Evolutionary conservation across 2,888 invertebrate genomes (phyloP), one percentile per base, ranked within the genome.

Genomic region (Campoplex capitator): DNA sequence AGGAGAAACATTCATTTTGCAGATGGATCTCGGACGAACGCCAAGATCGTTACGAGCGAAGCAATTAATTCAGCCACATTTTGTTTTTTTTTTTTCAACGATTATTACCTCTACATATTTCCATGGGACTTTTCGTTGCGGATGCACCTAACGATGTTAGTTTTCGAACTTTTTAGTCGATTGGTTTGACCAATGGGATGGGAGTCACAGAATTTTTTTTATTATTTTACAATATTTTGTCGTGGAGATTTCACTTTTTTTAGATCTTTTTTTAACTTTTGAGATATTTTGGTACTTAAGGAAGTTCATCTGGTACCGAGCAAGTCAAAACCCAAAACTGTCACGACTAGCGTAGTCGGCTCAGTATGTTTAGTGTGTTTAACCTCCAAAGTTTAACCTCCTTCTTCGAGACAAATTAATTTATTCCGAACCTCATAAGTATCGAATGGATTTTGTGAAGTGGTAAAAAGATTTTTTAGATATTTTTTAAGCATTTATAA

Each of bases 1-100:
- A 85, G 73, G 74, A 81, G 81, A 85, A 85, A 85, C 81, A 81
- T 81, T 77, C 56, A 77, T 85, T 81, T 32, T 38, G 45, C 67
- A 73, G 77, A 81, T 77, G 73, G 70, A 70, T 76, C 75, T 71
- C 70, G 67, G 54, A 68, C 67, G 48, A 23, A 65, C 67, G 6
- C 58, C 67, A n/a, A 32, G 65, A 35, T 68, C 23, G 73, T n/a
- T 77, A 65, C 6, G 67, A 42, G 42, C 35, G 16, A 65, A 65
- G 71, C 51, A 81, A 85, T 85, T 81, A 80, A 85, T 85, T 73
- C 71, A 48, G n/a, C 28, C 45, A 70, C 23, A n/a, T n/a, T n/a
- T n/a, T n/a, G n/a, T n/a, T 13, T 11, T 13, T n/a, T 23, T 23
- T 70, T 7, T 23, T 42, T 0, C 38, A 11, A 16, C 3, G 13